Base-by-base conservation (phyloP, 2,797 vertebrate species). In the Poecilia picta region DNA sequence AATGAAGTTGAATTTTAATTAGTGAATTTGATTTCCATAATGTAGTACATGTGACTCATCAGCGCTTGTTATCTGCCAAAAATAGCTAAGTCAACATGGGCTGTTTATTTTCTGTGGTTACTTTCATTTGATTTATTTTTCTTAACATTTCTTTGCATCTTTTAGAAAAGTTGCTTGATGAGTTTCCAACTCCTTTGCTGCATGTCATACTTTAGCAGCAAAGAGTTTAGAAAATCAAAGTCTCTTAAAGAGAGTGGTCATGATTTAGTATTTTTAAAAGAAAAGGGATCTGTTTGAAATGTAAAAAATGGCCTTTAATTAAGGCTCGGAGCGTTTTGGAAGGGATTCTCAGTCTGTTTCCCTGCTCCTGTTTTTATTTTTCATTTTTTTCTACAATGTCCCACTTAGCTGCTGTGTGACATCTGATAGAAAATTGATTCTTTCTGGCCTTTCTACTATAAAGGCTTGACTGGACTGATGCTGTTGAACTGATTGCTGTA, bases 11-110 rank as follows among this genome's bases (percentile, higher is more conserved):
- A 85, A 92, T 91, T 85, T 89, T 43, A 92, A 90, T 89, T n/a
- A 82, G 83, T 75, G 85, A 84, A 86, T 88, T 28, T 0, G 25
- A 91, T 93, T 89, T 93, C 85, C 92, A 92, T 91, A 91, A 89
- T 81, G 55, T 57, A 13, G 81, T 2, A n/a, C 79, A 39, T 73
- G 70, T 84, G 87, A 89, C 77, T 87, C 84, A 85, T 73, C 28
- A 33, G 72, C 8, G 78, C n/a, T 68, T 55, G 77, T 82, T 81
- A 72, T 72, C 55, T 78, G 25, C 33, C 23, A n/a, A 46, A 79
- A 83, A 76, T 68, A 66, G 73, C 66, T 64, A 62, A 88, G 81
- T 84, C 87, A 72, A 88, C 82, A 81, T n/a, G 47, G 20, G 0
- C 12, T 41, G 39, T 85, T 80, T 79, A 49, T 68, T 75, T 68